Percentiles rank a stretch among this genome's conserved stretches.
Evolutionary conservation across 2,113 vertebrate genomes (phyloP).

Genomic region (Climacteris rufus): DNA sequence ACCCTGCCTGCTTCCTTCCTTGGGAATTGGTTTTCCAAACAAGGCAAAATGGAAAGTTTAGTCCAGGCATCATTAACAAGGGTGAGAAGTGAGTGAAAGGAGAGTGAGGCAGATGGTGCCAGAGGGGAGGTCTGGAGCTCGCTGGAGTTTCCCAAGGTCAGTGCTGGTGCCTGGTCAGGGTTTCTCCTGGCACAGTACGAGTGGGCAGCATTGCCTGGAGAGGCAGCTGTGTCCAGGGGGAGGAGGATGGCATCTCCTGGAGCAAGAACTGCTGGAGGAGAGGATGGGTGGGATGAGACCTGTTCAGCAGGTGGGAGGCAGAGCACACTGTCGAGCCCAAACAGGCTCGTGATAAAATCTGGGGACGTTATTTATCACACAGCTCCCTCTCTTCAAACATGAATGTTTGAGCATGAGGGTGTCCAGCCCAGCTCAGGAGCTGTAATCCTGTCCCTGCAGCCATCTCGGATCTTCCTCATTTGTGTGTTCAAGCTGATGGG

Average conservation of each 20-base stretch:
- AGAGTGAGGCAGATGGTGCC: neutral
- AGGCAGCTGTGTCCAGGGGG: accelerated
- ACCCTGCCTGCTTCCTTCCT: neutral
- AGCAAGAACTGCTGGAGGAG: neutral
- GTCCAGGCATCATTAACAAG: neutral
- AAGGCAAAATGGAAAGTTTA: neutral
- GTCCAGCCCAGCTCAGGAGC: neutral
- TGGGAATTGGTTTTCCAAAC: neutral
- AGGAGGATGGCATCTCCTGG: neutral
- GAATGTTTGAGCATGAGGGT: neutral
- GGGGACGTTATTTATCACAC: neutral
- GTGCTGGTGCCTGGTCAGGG: neutral
- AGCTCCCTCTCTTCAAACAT: neutral
- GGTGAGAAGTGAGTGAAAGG: neutral
- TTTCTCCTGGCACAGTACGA: neutral
- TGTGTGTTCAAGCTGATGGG: neutral
- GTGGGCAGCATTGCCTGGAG: neutral
- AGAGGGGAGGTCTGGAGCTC: neutral
- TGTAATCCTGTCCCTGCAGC: neutral
- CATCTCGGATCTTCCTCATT: neutral
- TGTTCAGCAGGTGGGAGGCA: neutral
- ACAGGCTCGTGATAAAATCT: neutral
- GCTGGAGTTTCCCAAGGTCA: neutral
- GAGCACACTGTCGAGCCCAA: neutral
- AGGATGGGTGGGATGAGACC: neutral